Conservation (phyloP, 2,888 invertebrate species). For the Salticus scenicus region DNA sequence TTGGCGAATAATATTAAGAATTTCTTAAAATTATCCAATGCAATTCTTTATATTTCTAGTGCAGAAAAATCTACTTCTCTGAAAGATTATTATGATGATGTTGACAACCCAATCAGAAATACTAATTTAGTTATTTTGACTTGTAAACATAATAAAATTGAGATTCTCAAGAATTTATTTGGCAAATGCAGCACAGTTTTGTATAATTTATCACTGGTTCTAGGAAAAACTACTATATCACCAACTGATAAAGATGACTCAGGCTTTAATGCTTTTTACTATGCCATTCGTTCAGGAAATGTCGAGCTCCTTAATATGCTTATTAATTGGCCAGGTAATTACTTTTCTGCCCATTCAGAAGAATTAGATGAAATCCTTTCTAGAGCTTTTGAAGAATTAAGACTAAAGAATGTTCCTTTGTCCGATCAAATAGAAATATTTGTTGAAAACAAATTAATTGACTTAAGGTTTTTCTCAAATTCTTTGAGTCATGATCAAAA, state of each 20-base stretch:
- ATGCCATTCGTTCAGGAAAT: no score
- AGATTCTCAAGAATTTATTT: slow-evolving; percentile 6
- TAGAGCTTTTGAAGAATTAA: slow-evolving; percentile 32
- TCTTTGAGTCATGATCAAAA: background rate
- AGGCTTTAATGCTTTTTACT: slow-evolving; percentile 38
- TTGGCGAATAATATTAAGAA: background rate
- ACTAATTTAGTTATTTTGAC: slow-evolving; percentile 22
- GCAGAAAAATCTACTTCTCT: background rate
- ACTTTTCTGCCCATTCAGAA: background rate
- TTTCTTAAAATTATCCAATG: background rate
- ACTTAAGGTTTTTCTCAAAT: slow-evolving; percentile 1
- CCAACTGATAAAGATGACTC: slow-evolving; percentile 17
- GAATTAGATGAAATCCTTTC: slow-evolving; percentile 21
- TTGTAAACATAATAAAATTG: slow-evolving; percentile 8
- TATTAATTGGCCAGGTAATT: background rate
- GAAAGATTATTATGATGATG: background rate
- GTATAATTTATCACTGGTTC: background rate
- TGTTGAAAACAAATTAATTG: background rate
- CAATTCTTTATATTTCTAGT: background rate
- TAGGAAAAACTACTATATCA: background rate
- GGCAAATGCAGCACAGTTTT: background rate
- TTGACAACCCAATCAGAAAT: slow-evolving; percentile 21
- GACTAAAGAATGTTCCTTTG: slow-evolving; percentile 24
- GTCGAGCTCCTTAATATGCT: background rate
- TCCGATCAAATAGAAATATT: slow-evolving; percentile 9